Evolutionary conservation across 1,140 invertebrate genomes (phyloP), one percentile per base, ranked within the genome.

Genomic region (Theocolax elegans): DNA sequence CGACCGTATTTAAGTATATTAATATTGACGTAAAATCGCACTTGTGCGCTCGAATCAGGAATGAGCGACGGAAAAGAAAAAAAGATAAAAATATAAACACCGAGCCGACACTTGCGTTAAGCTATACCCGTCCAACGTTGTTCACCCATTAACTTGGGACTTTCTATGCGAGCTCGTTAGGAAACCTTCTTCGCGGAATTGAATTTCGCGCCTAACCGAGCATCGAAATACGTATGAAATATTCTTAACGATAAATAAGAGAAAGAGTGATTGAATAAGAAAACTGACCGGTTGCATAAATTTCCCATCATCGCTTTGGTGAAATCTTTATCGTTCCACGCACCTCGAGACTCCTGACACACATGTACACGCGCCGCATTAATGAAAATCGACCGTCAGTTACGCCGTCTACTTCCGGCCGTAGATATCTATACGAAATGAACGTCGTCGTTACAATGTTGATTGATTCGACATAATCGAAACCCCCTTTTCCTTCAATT

Each of bases 221-320:
- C 2, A 12, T n/a, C n/a, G n/a, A 15, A 25, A 29, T 9, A n/a
- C 12, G 23, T 9, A 13, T 2, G 23, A 4, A 38, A 59, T 13
- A 38, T 6, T 23, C 7, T 2, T 1, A 29, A 46, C 38, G 6
- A n/a, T 56, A 38, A 64, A 8, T 13, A 44, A 65, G 46, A 60
- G 15, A 64, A 21, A 59, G 66, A 56, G 53, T 35, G 31, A 27
- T 27, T n/a, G 40, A 44, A 46, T 42, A 49, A 48, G 29, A 54
- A 63, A 27, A 78, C 75, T 76, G 63, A 80, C 79, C 72, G 76
- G 54, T 35, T 72, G 27, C 29, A 70, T 48, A 15, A 58, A 77
- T 78, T 83, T 73, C 80, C 80, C 80, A 81, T 82, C 56, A 69
- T 75, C 17, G 66, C 74, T 65, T 70, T 17, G 31, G 25, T 62